Conservation (phyloP, 2,888 invertebrate genomes). For the Lycia hirtaria region DNA sequence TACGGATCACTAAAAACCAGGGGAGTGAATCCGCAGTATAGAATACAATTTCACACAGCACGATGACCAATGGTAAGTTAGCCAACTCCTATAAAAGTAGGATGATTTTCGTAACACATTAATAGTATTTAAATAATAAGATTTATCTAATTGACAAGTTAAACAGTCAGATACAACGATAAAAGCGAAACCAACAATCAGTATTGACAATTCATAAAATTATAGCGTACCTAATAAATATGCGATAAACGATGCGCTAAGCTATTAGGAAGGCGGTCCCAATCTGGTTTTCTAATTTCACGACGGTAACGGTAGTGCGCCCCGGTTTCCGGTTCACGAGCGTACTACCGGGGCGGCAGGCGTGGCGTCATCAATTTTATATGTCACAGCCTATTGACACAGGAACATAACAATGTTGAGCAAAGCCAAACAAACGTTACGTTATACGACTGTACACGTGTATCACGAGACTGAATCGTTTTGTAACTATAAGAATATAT, state of each 20-base stretch:
- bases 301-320: conserved; percentile 75
- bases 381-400: conserved; percentile 63
- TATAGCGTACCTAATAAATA: conserved; percentile 16
- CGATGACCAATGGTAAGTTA: no score
- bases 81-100: no score
- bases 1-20: no score
- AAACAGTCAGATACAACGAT: no score
- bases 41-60: no score
- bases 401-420: conserved; percentile 43
- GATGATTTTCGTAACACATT: no score
- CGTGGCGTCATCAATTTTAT: conserved; percentile 73
- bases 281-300: conserved; percentile 74
- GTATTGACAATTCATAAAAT: conserved; percentile 16
- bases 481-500: neutral
- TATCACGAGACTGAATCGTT: neutral
- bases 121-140: no score
- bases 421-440: conserved; percentile 40
- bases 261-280: conserved; percentile 47
- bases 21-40: no score
- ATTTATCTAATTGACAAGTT: no score
- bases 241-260: conserved; percentile 29
- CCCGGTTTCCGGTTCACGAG: conserved; percentile 72
- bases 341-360: conserved; percentile 68
- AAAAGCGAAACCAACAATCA: neutral
- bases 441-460: neutral